These are phyloP conservation scores for Pediacus dermestoides DNA, from an alignment of 2,888 invertebrate species.

Conservation along the genomic window DNA sequence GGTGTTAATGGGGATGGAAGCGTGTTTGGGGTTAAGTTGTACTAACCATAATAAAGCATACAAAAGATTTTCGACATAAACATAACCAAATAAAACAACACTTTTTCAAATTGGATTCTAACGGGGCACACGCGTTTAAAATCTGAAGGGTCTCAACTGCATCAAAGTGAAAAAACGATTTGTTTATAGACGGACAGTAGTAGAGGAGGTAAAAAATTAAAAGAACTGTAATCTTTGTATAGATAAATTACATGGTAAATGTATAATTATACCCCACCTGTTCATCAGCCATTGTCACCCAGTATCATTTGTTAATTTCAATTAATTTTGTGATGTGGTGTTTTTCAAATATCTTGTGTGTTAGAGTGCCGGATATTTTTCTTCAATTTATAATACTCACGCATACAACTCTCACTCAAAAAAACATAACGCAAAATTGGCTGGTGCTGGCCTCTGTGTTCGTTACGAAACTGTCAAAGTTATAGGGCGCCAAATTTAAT, in stretches of 20 bases:
- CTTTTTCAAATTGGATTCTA: too few species aligned
- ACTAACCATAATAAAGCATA: conserved; percentile 13
- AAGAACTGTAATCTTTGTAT: too few species aligned
- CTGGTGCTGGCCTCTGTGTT: conserved; percentile 7
- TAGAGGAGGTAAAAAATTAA: too few species aligned
- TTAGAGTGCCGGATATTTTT: conserved; percentile 23
- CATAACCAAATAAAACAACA: too few species aligned
- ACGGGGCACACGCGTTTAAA: too few species aligned
- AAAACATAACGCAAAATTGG: conserved; percentile 33
- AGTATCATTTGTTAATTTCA: conserved; percentile 45
- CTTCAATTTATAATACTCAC: conserved; percentile 21
- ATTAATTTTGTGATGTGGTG: conserved; percentile 16
- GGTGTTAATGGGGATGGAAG: too few species aligned
- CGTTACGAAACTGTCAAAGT: too few species aligned
- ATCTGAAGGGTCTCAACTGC: too few species aligned
- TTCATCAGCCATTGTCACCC: conserved; percentile 72
- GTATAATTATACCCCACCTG: conserved; percentile 54
- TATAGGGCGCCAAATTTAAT: too few species aligned
- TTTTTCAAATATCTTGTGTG: conserved; percentile 15
- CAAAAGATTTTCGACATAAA: conserved; percentile 4
- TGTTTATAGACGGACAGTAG: too few species aligned
- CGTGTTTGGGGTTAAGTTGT: too few species aligned
- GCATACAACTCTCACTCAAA: conserved; percentile 25
- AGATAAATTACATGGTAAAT: conserved; percentile 5
- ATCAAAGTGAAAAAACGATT: too few species aligned